Conservation (phyloP, 2,797 vertebrate genomes). For the Sebastes diploproa region DNA sequence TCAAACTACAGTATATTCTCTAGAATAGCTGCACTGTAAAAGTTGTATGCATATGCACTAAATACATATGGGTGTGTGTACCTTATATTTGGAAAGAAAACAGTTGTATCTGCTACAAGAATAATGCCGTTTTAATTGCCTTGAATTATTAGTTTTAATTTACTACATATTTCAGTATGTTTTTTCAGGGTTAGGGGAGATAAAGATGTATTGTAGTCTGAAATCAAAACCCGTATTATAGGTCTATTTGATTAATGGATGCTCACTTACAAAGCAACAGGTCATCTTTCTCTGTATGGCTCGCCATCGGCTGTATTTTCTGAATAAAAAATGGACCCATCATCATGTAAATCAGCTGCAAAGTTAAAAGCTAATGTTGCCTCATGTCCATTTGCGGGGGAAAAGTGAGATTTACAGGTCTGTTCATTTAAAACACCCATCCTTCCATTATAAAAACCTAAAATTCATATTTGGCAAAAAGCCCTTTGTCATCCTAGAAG, state of each 20-base stretch:
- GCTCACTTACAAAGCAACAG: slow-evolving; percentile 33
- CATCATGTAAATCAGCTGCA: slow-evolving; percentile 49
- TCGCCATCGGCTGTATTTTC: slow-evolving; percentile 31
- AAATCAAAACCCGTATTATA: slow-evolving; percentile 23
- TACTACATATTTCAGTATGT: not conserved
- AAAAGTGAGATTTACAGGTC: slow-evolving; percentile 15
- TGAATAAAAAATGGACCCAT: slow-evolving; percentile 35
- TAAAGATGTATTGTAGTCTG: slow-evolving; percentile 2
- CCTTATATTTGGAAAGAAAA: not conserved
- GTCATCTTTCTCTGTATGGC: slow-evolving; percentile 44
- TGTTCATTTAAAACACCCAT: slow-evolving; percentile 28
- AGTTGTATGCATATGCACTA: not conserved
- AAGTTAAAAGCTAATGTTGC: slow-evolving; percentile 61
- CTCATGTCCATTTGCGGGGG: slow-evolving; percentile 35
- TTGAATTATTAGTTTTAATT: not conserved
- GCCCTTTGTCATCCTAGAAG: not conserved
- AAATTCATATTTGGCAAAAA: slow-evolving; percentile 31
- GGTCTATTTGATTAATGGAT: slow-evolving; percentile 55
- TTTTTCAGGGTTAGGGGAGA: not conserved
- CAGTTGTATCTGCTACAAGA: not conserved
- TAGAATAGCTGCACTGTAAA: not conserved
- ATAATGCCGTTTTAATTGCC: not conserved
- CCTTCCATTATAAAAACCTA: slow-evolving; percentile 22
- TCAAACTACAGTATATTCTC: not conserved
- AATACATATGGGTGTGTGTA: not conserved